Evolutionary conservation across 2,888 invertebrate species (phyloP).

Genomic region (Chloroclystis v-ata): DNA sequence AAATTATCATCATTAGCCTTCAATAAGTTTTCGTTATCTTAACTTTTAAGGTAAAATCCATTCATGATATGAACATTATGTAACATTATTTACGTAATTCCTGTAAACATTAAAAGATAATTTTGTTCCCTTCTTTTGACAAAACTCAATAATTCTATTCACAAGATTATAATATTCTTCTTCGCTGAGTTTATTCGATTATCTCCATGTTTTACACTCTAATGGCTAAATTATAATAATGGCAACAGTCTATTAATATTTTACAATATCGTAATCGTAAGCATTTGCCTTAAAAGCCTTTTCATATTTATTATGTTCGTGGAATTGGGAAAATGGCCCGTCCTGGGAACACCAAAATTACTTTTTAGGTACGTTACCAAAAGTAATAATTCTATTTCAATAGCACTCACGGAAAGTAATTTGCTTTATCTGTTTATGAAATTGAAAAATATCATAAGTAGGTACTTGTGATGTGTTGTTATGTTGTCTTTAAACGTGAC

Average conservation of each 20-base stretch:
- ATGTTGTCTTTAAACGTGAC: too few relatives aligned
- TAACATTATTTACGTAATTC: too few relatives aligned
- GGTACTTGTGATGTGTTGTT: too few relatives aligned
- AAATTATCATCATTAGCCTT: too few relatives aligned
- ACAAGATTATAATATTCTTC: too few relatives aligned
- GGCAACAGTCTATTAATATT: background rate
- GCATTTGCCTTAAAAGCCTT: background rate
- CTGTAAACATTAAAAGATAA: too few relatives aligned
- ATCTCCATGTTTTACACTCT: background rate
- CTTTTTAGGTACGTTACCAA: conserved; percentile 5
- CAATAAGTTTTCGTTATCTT: too few relatives aligned
- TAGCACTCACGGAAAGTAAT: conserved; percentile 11
- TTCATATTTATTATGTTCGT: background rate
- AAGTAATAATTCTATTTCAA: conserved; percentile 9
- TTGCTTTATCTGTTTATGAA: conserved; percentile 3
- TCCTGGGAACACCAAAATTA: conserved; percentile 3
- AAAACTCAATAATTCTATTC: too few relatives aligned
- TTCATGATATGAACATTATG: too few relatives aligned
- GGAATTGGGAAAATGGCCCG: background rate
- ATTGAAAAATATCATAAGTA: background rate
- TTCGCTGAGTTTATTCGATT: background rate
- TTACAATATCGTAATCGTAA: background rate
- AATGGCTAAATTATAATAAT: background rate
- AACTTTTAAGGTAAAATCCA: too few relatives aligned
- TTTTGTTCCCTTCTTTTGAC: too few relatives aligned